phyloP scores from a whole-genome alignment of 2,888 invertebrate genomes.

The Drosophila borealis region DNA sequence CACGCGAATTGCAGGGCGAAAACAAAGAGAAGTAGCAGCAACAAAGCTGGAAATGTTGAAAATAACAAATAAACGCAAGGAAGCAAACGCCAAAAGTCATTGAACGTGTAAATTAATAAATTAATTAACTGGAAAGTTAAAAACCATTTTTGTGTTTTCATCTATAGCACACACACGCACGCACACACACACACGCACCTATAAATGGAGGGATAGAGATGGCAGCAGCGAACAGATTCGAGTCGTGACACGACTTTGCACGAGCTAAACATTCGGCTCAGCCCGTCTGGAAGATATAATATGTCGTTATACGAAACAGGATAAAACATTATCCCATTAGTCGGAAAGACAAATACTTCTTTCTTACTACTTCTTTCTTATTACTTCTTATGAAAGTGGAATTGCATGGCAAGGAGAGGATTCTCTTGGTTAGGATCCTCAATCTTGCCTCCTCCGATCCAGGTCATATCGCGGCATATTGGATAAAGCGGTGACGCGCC shows the following conservation, averaged over 20 bases:
- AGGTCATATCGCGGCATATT: background rate
- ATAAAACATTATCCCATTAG: too few relatives aligned
- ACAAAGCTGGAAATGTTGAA: constrained; percentile 30
- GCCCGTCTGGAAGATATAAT: too few relatives aligned
- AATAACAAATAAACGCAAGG: constrained; percentile 28
- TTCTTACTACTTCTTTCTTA: too few relatives aligned
- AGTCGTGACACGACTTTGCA: background rate
- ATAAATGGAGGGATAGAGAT: background rate
- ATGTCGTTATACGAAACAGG: too few relatives aligned
- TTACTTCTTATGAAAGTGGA: too few relatives aligned
- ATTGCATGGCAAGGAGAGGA: too few relatives aligned
- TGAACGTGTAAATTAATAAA: constrained; percentile 77
- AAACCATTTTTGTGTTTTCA: constrained; percentile 73
- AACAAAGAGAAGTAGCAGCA: constrained; percentile 6
- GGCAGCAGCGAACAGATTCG: background rate
- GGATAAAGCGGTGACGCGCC: background rate
- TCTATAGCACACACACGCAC: constrained; percentile 22
- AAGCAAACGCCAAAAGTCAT: constrained; percentile 66
- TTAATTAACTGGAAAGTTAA: constrained; percentile 75
- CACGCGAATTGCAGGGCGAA: constrained; percentile 19
- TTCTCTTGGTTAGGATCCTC: background rate
- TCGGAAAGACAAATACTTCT: too few relatives aligned
- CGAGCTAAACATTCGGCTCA: too few relatives aligned
- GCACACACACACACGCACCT: constrained; percentile 7
- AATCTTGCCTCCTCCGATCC: background rate